Percentiles rank a stretch among this genome's conserved stretches.
These are phyloP conservation scores for Saguinus imperator DNA, from an alignment of 2,113 vertebrate species.

Conservation along the genomic window DNA sequence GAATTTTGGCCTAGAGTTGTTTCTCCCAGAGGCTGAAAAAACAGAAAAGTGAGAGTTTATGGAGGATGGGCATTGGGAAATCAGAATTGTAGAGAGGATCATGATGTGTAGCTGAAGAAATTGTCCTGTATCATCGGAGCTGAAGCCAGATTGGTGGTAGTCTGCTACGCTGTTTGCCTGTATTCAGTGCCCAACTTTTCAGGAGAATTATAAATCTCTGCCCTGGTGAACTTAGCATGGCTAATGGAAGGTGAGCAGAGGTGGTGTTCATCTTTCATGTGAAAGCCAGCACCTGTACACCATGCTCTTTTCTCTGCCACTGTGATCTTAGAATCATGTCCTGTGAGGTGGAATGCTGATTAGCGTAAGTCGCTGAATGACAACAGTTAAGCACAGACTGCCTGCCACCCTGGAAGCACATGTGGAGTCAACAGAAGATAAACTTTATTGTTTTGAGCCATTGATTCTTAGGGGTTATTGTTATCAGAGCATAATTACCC, in stretches of 20 bases:
- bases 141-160: background rate
- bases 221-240: background rate
- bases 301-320: background rate
- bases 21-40: background rate
- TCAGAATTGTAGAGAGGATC: background rate
- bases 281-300: background rate
- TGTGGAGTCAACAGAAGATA: background rate
- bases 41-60: background rate
- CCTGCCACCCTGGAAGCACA: background rate
- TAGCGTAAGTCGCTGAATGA: background rate
- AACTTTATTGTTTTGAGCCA: background rate
- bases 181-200: background rate
- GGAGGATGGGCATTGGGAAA: background rate
- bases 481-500: background rate
- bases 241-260: background rate
- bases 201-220: background rate
- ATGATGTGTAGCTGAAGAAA: background rate
- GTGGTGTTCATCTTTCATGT: background rate
- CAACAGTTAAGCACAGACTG: background rate
- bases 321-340: background rate
- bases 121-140: background rate
- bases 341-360: background rate
- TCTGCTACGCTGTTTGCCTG: background rate
- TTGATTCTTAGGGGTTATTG: background rate
- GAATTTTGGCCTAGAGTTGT: background rate